Evolutionary conservation across 2,113 vertebrate species (phyloP), one percentile per base, ranked within the genome.

Genomic region (Elephantulus edwardii): DNA sequence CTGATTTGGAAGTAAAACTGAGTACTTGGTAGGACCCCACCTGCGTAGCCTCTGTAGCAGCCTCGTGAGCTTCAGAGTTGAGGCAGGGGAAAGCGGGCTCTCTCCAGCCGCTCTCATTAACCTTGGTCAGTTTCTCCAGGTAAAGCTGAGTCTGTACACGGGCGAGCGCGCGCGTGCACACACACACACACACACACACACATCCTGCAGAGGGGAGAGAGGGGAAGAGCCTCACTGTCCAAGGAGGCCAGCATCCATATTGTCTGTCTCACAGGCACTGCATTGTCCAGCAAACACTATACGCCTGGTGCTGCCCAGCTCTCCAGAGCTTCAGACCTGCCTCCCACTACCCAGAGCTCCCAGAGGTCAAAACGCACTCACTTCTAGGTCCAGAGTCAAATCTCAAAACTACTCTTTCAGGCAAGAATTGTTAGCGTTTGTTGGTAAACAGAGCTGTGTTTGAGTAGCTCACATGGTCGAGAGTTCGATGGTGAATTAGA

Each of bases 251-350:
- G 1, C 42, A 16, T n/a, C 22, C 1, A 38, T 17, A 68, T 38
- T 19, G 19, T 66, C 33, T 22, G 28, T 16, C 24, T 56, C 1
- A 13, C 11, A 81, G 13, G 5, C 8, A 0, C 13, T 64, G 6
- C 2, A 3, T 2, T 8, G 38, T 38, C 1, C 8, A 20, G 70
- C 17, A 17, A 50, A 60, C n/a, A 22, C 40, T 13, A 5, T 26
- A 10, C 56, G 1, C 8, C 78, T 0, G 0, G 9, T 2, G 0
- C 0, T 19, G n/a, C 24, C 33, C 30, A 19, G 35, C 20, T 12
- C 17, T n/a, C 26, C 54, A 4, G 30, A 26, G 62, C 24, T 7
- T 3, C 0, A 1, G 28, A 1, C 5, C 46, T 2, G 14, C 46
- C 40, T 68, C 42, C 40, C 9, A 0, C 1, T 0, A 7, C 60